Percentiles rank a stretch among this genome's conserved stretches.
phyloP scores from a whole-genome alignment of 1,140 invertebrate species.

The Penaeus vannamei region DNA sequence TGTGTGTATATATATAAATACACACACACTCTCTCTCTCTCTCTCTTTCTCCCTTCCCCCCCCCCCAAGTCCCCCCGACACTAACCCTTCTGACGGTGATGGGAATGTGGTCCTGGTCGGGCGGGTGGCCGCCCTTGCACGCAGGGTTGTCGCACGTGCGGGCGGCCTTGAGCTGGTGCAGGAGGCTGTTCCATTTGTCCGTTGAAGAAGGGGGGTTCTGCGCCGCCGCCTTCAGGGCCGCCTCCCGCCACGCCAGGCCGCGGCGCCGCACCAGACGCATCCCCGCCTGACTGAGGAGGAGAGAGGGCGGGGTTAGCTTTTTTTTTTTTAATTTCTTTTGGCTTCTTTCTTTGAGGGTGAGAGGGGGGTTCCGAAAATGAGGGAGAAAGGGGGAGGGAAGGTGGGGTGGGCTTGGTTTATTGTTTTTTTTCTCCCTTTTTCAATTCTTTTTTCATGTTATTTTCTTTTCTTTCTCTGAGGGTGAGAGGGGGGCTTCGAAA shows the following conservation, averaged over 20 bases:
- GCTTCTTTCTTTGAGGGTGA: no score
- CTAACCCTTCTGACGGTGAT: conserved; percentile 46
- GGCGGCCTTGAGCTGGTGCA: conserved; percentile 44
- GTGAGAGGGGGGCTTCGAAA: no score
- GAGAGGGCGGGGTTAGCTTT: no score
- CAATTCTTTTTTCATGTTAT: no score
- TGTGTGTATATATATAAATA: background rate
- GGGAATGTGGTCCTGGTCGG: conserved; percentile 40
- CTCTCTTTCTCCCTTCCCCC: background rate
- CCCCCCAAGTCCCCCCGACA: background rate
- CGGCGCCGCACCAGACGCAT: conserved; percentile 54
- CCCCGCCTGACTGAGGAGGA: background rate
- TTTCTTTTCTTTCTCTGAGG: no score
- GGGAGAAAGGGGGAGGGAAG: no score
- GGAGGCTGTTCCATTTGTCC: conserved; percentile 45
- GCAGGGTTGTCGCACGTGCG: conserved; percentile 41
- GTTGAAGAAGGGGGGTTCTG: background rate
- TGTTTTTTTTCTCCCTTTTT: no score
- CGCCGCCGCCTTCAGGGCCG: conserved; percentile 38
- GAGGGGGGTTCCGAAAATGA: no score
- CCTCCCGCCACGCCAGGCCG: conserved; percentile 53
- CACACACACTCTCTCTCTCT: no score
- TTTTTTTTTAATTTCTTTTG: no score
- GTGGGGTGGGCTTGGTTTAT: no score
- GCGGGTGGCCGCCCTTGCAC: conserved; percentile 43